These are phyloP conservation scores for Colletes collaris DNA, from an alignment of 2,888 invertebrate species.

Conservation along the genomic window DNA sequence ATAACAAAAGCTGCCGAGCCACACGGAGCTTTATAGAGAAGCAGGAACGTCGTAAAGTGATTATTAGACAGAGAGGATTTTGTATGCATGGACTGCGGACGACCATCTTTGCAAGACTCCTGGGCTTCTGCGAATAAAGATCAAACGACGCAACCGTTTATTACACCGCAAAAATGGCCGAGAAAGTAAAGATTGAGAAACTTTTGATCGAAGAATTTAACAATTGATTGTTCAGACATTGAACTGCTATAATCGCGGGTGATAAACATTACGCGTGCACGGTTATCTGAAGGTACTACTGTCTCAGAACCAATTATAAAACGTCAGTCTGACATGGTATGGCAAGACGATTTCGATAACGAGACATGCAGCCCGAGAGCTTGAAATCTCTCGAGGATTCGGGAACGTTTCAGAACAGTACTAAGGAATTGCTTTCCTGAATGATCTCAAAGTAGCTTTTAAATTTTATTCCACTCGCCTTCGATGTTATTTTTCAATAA, in stretches of 20 bases:
- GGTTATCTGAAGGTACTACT: not conserved
- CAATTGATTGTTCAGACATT: no score
- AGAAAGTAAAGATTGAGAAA: no score
- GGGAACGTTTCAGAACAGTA: conserved; percentile 9
- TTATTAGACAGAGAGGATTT: not conserved
- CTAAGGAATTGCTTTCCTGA: not conserved
- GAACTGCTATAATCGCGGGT: no score
- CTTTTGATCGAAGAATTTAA: no score
- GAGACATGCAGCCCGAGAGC: conserved; percentile 5
- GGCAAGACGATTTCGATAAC: conserved; percentile 31
- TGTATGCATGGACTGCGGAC: not conserved
- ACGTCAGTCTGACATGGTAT: not conserved
- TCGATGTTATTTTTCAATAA: conserved; percentile 22
- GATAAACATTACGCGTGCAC: no score
- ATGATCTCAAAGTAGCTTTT: conserved; percentile 16
- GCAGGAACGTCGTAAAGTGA: not conserved
- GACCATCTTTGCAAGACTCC: no score
- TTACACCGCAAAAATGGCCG: no score
- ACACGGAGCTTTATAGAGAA: conserved; percentile 1
- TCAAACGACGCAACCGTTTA: no score
- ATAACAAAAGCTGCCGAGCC: not conserved
- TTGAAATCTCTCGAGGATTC: conserved; percentile 2
- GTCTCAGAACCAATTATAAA: not conserved
- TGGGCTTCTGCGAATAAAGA: no score
- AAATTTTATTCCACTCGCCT: conserved; percentile 12